phyloP scores from a whole-genome alignment of 1,140 invertebrate species.

The Lerema accius region DNA sequence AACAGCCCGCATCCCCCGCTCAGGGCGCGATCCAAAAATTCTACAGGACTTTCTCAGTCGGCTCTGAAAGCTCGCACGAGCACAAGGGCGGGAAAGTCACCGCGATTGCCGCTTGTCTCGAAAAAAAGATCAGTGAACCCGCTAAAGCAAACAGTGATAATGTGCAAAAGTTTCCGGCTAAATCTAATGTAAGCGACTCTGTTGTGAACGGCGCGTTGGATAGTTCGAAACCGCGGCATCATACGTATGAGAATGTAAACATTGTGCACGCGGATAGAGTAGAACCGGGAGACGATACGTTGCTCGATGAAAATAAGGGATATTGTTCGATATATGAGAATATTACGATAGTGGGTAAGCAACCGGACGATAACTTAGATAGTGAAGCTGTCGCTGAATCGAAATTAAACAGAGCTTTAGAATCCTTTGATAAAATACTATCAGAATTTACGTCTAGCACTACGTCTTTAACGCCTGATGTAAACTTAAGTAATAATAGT shows the following conservation, averaged over 20 bases:
- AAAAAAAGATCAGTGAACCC: slow-evolving; percentile 72
- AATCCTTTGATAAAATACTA: slow-evolving; percentile 86
- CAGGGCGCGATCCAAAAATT: slow-evolving; percentile 78
- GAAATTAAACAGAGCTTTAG: slow-evolving; percentile 84
- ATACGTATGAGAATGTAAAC: slow-evolving; percentile 81
- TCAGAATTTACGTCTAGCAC: slow-evolving; percentile 74
- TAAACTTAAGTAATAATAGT: slow-evolving; percentile 48
- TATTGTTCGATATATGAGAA: slow-evolving; percentile 78
- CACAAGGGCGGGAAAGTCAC: slow-evolving; percentile 74
- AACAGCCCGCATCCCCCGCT: slow-evolving; percentile 53
- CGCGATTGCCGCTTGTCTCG: slow-evolving; percentile 73
- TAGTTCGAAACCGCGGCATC: slow-evolving; percentile 47
- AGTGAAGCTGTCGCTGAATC: slow-evolving; percentile 61
- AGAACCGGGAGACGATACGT: slow-evolving; percentile 48
- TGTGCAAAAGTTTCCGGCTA: slow-evolving; percentile 66
- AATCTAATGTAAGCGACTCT: slow-evolving; percentile 58
- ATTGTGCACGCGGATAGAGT: slow-evolving; percentile 44
- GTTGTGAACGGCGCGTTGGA: slow-evolving; percentile 53
- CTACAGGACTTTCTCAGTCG: slow-evolving; percentile 80
- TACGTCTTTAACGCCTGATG: slow-evolving; percentile 49
- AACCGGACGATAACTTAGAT: slow-evolving; percentile 41
- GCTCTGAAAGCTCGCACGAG: slow-evolving; percentile 61
- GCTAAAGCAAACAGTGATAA: slow-evolving; percentile 67
- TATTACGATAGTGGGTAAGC: slow-evolving; percentile 70
- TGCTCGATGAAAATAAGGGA: slow-evolving; percentile 70